Conservation (phyloP, 37 sponge, comb jelly and placozoan species). For the Spongilla lacustris region DNA sequence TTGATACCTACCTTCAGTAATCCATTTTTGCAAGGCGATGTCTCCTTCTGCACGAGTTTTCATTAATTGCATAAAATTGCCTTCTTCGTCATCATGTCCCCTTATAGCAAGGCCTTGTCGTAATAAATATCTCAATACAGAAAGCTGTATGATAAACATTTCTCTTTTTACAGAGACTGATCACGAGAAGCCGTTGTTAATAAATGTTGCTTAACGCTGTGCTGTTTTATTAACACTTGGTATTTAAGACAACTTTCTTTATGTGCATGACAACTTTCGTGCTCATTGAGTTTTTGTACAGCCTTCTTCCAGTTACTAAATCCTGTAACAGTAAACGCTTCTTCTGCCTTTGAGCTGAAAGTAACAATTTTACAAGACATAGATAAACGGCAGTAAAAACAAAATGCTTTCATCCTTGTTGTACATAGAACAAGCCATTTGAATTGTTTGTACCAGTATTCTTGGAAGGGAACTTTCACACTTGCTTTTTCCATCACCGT, state of each 20-base stretch:
- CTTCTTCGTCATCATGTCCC: slow-evolving; percentile 60
- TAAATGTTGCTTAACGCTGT: too few species aligned
- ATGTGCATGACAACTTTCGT: slow-evolving; percentile 36
- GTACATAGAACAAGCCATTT: slow-evolving; percentile 37
- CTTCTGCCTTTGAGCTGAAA: slow-evolving; percentile 24
- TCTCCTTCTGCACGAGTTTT: slow-evolving; percentile 30
- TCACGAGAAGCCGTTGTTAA: neutral
- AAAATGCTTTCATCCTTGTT: slow-evolving; percentile 33
- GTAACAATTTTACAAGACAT: slow-evolving; percentile 3
- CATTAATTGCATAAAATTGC: slow-evolving; percentile 56
- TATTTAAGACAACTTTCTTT: slow-evolving; percentile 25
- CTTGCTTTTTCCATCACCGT: too few species aligned
- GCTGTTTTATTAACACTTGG: neutral
- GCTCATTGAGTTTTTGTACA: slow-evolving; percentile 21
- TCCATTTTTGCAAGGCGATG: slow-evolving; percentile 32
- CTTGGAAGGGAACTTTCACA: too few species aligned
- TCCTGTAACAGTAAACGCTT: slow-evolving; percentile 36
- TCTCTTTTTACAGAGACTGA: slow-evolving; percentile 6
- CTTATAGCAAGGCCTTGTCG: slow-evolving; percentile 63
- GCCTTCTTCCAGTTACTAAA: slow-evolving; percentile 70
- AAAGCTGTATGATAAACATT: slow-evolving; percentile 47
- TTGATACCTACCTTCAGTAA: slow-evolving; percentile 34
- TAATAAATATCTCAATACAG: slow-evolving; percentile 37
- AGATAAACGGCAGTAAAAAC: slow-evolving; percentile 19
- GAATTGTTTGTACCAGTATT: slow-evolving; percentile 19